A percentile compares a stretch with the other conserved stretches of the same genome.
Evolutionary conservation across 2,113 vertebrate genomes (phyloP).

Genomic region (Phaetusa simplex): DNA sequence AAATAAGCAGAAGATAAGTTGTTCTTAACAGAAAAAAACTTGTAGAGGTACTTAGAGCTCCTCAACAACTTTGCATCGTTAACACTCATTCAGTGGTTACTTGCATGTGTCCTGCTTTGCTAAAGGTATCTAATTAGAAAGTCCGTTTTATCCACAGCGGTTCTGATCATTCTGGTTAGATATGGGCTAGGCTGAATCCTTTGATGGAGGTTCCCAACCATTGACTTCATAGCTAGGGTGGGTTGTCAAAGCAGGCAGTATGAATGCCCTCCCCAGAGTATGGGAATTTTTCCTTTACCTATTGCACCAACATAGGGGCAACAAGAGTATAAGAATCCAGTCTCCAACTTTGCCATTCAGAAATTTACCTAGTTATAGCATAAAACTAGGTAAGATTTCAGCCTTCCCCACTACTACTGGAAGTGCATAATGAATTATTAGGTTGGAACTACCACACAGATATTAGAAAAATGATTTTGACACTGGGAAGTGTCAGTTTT

Average conservation of each 20-base stretch:
- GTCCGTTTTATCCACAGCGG: neutral
- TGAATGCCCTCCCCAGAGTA: neutral
- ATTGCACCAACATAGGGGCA: neutral
- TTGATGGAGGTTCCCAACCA: neutral
- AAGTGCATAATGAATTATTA: neutral
- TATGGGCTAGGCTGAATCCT: neutral
- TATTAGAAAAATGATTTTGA: neutral
- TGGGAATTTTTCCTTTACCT: rapidly evolving
- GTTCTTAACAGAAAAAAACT: neutral
- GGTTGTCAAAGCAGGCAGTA: neutral
- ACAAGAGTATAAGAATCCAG: neutral
- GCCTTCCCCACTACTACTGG: neutral
- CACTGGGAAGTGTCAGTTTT: neutral
- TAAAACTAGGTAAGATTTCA: neutral
- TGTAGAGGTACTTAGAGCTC: neutral
- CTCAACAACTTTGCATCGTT: neutral
- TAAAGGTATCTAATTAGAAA: neutral
- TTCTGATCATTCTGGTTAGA: neutral
- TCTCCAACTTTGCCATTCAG: neutral
- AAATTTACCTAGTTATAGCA: neutral
- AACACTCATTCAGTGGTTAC: neutral
- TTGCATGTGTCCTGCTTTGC: rapidly evolving
- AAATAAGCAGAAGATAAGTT: neutral
- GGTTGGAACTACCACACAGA: neutral
- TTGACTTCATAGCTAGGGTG: rapidly evolving